phyloP scores from a whole-genome alignment of 2,797 vertebrate species.

The Centroberyx gerrardi region DNA sequence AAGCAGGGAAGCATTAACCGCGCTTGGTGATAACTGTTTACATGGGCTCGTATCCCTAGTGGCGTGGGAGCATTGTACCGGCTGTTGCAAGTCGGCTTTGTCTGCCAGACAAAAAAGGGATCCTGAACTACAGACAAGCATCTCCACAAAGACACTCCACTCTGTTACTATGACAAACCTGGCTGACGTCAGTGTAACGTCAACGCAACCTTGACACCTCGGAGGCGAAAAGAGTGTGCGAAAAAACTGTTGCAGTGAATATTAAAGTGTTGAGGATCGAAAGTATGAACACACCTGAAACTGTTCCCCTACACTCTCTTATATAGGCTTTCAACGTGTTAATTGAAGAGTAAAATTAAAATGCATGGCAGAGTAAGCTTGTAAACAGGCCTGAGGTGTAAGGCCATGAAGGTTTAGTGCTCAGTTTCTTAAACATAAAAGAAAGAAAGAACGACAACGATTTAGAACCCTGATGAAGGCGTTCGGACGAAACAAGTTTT shows the following conservation, averaged over 20 bases:
- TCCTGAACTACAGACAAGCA: conserved; percentile 12
- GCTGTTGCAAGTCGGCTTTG: conserved; percentile 4
- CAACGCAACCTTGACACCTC: conserved; percentile 36
- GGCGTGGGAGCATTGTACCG: conserved; percentile 5
- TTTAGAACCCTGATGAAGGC: too few species aligned
- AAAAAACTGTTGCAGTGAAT: neutral
- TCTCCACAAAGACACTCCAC: conserved; percentile 4
- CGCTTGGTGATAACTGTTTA: conserved; percentile 19
- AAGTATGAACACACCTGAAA: neutral
- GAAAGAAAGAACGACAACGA: too few species aligned
- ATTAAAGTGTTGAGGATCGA: conserved; percentile 1
- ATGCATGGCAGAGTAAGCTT: neutral
- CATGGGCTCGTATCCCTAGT: conserved; percentile 14
- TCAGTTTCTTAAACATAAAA: too few species aligned
- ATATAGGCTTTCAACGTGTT: neutral
- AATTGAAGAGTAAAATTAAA: neutral
- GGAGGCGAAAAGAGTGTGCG: conserved; percentile 7
- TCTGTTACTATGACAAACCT: conserved; percentile 44
- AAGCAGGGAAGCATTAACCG: conserved; percentile 21
- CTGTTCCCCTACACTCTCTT: neutral
- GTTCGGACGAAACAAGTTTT: too few species aligned
- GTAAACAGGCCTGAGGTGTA: neutral
- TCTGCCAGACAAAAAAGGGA: conserved; percentile 11
- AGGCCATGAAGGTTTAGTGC: too few species aligned
- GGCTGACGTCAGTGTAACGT: conserved; percentile 27